Base-by-base conservation (phyloP, 2,113 vertebrate species). In the Tautogolabrus adspersus region DNA sequence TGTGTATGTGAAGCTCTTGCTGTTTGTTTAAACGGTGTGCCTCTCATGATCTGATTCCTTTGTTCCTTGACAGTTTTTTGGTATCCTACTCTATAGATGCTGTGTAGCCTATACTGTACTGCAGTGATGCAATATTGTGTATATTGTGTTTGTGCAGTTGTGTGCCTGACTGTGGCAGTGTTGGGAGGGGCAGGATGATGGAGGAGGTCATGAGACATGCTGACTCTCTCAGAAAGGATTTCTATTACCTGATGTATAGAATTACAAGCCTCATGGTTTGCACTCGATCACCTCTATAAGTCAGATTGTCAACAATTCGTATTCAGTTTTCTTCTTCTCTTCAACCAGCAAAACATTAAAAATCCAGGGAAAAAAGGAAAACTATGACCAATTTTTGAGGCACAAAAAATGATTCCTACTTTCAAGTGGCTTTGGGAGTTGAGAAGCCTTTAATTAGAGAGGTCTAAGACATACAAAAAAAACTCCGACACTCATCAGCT, bases 161-260 rank as follows among this genome's bases (percentile, higher is more conserved):
- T 34, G 30, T 6, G 30, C 30, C 30, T 34, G 30, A 34, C 30
- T 34, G 30, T 34, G 30, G 30, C 71, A 58, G 26, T 2, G 52
- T 30, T 38, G 82, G 62, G 84, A 49, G 76, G 80, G 70, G 71
- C 67, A 73, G 79, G 74, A 63, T 38, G 75, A 80, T 66, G 66
- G 18, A 46, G 69, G 75, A 77, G 65, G 82, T 75, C 75, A 81
- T 15, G 63, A 75, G 75, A 82, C 81, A 63, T 68, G 30, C 85
- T 82, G 79, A 73, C 77, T 82, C 72, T 72, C 54, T 83, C 85
- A 62, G 75, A 67, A 70, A 83, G 77, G 84, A 77, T 81, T 79
- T 77, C 55, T 72, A 57, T 86, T 76, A 73, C 81, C 66, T 11
- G 71, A 75, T 66, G 56, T 72, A 81, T 87, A 71, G 79, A 85